A percentile compares a stretch with the other conserved stretches of the same genome.
Evolutionary conservation across 2,113 vertebrate species (phyloP).

Genomic region (Acanthochromis polyacanthus): DNA sequence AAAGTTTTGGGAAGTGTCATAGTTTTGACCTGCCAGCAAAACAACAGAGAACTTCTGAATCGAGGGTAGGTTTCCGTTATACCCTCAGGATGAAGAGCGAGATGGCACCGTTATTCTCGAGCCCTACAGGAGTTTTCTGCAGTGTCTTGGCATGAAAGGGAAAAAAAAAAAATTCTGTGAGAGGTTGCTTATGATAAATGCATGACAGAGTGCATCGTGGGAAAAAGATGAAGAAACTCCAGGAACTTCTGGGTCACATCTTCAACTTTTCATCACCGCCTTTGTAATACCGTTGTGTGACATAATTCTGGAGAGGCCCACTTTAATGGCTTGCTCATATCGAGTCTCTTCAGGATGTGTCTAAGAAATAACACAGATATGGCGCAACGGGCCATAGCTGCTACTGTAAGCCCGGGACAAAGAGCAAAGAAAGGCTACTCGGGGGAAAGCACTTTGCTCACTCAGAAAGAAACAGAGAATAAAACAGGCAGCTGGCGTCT

Average conservation of each 20-base stretch:
- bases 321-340: neutral
- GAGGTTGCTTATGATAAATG: constrained; percentile 38
- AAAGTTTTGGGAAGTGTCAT: neutral
- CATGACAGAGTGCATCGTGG: neutral
- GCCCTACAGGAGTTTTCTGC: neutral
- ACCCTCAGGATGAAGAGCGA: neutral
- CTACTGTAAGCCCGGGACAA: constrained; percentile 37
- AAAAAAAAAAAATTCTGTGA: neutral
- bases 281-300: constrained; percentile 21
- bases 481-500: neutral
- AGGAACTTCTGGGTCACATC: constrained; percentile 13
- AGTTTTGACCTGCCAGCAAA: neutral
- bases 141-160: neutral
- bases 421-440: constrained; percentile 15
- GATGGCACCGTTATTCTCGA: constrained; percentile 5
- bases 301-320: constrained; percentile 27
- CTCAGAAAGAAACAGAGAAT: constrained; percentile 16
- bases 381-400: constrained; percentile 13
- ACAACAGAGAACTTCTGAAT: neutral
- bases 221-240: neutral
- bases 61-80: neutral
- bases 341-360: constrained; percentile 2
- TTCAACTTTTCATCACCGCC: constrained; percentile 48
- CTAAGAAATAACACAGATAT: constrained; percentile 41
- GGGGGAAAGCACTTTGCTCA: constrained; percentile 29